Percentiles rank a stretch among this genome's conserved stretches.
Conservation (phyloP, 1,140 invertebrate genomes). For the Zaprionus nigranus region DNA sequence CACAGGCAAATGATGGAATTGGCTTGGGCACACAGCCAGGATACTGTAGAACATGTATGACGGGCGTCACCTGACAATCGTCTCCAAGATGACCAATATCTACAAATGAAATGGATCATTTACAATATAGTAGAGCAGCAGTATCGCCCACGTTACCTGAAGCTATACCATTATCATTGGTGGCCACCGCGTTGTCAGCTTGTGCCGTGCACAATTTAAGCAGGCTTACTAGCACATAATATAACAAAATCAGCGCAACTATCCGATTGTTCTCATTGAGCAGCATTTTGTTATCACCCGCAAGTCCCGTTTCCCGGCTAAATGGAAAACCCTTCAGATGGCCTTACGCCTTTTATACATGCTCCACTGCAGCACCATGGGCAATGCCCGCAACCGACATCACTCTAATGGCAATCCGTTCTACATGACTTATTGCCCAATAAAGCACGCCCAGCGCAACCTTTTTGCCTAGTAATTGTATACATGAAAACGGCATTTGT, state of each 20-base stretch:
- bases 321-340: conserved; percentile 57
- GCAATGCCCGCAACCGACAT: conserved; percentile 28
- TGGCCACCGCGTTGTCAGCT: conserved; percentile 55
- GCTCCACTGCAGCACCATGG: background rate
- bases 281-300: conserved; percentile 59
- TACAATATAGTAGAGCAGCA: background rate
- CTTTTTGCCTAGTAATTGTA: conserved; percentile 81
- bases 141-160: background rate
- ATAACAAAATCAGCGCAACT: conserved; percentile 65
- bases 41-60: conserved; percentile 96
- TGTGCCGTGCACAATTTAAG: conserved; percentile 71
- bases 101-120: conserved; percentile 30
- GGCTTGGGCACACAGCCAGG: conserved; percentile 96
- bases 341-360: conserved; percentile 56
- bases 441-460: conserved; percentile 57
- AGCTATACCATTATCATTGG: conserved; percentile 64
- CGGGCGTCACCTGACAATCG: conserved; percentile 95
- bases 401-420: conserved; percentile 38
- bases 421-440: conserved; percentile 72
- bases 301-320: conserved; percentile 36
- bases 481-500: conserved; percentile 76
- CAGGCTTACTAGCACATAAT: conserved; percentile 68
- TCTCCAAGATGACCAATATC: conserved; percentile 86
- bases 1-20: conserved; percentile 96
- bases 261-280: conserved; percentile 66